Evolutionary conservation across 2,797 vertebrate species (phyloP).

Genomic region (Microtus obscurus): DNA sequence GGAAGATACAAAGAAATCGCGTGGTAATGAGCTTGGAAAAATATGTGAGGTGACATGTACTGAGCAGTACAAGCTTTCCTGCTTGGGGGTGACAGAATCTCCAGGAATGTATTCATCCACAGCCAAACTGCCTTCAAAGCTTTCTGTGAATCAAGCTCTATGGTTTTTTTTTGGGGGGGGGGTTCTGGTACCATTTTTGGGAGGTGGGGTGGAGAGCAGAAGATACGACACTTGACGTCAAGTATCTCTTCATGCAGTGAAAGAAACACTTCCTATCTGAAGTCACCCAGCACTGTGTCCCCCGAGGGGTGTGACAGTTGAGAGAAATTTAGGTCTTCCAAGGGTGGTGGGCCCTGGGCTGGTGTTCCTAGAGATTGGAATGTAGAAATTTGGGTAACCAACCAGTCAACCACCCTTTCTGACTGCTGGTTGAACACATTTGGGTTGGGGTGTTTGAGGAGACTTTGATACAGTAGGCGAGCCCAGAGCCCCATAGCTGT

Average conservation of each 20-base stretch:
- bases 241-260: background rate
- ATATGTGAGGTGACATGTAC: background rate
- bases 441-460: background rate
- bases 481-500: background rate
- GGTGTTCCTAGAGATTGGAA: background rate
- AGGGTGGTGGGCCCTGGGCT: background rate
- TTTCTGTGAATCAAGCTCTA: background rate
- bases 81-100: background rate
- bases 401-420: background rate
- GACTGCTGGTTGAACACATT: background rate
- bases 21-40: conserved; percentile 57
- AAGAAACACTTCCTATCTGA: background rate
- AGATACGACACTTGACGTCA: background rate
- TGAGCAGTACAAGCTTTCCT: conserved; percentile 22
- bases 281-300: background rate
- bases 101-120: background rate
- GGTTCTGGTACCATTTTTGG: background rate
- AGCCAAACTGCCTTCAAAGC: background rate
- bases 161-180: background rate
- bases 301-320: background rate
- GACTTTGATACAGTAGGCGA: conserved; percentile 24
- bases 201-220: background rate
- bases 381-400: background rate
- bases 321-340: background rate
- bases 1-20: conserved; percentile 61